Percentiles rank a stretch among this genome's conserved stretches.
phyloP scores from a whole-genome alignment of 2,113 vertebrate genomes.

The Scytalopus superciliaris region DNA sequence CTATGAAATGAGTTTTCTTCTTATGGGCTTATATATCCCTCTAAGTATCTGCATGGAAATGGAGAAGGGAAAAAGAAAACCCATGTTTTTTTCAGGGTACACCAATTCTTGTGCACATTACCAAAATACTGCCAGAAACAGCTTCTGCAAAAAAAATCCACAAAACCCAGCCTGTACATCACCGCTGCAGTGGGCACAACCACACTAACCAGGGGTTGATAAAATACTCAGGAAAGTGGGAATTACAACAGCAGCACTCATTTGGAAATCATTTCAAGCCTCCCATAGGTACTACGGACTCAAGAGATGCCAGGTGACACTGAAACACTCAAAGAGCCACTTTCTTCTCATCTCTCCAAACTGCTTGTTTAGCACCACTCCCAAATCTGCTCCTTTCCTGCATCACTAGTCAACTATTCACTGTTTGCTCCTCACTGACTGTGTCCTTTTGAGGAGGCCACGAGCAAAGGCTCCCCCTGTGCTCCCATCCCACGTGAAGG shows the following conservation, averaged over 20 bases:
- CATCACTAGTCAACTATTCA: neutral
- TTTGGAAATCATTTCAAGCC: conserved; percentile 10
- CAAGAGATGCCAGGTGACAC: neutral
- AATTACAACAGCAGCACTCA: neutral
- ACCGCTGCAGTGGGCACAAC: neutral
- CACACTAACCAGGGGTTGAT: neutral
- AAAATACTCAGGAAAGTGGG: neutral
- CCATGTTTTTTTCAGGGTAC: neutral
- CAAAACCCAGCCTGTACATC: neutral
- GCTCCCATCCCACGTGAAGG: neutral
- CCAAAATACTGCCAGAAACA: neutral
- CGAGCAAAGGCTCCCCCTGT: neutral
- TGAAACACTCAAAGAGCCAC: neutral
- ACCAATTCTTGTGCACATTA: neutral
- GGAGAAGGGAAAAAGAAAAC: neutral
- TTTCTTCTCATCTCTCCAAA: neutral
- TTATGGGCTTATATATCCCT: neutral
- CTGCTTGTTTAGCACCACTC: neutral
- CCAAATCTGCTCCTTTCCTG: neutral
- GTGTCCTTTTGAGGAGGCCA: neutral
- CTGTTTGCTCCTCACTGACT: neutral
- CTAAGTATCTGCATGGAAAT: neutral
- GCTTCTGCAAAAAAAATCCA: neutral
- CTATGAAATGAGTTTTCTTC: neutral
- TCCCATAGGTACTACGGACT: neutral